Evolutionary conservation across 2,113 vertebrate genomes (phyloP), one percentile per base, ranked within the genome.

Genomic region (Suncus etruscus): DNA sequence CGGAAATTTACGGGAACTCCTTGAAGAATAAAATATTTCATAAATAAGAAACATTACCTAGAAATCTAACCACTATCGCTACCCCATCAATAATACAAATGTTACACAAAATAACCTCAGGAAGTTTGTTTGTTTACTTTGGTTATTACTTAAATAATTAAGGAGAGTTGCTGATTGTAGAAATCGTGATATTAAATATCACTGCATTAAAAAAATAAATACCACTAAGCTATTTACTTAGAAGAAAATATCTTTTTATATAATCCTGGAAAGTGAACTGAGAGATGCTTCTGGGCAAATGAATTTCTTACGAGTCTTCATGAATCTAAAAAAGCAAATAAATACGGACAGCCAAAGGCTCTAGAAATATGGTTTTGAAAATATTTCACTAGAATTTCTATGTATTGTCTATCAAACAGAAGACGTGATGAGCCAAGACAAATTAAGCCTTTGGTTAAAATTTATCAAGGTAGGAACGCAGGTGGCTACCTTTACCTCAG

Each of bases 151-250:
- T 15, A 68, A 78, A 91, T 91, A 79, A 94, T 95, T 91, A 83
- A 92, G 79, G 18, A 86, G 5, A 88, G 6, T 8, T 65, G 91
- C 68, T 94, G 24, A 95, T 94, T 92, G 78, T 65, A 77, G 80
- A 96, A 92, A 73, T 89, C 74, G 87, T 88, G 83, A 45, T 89
- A 82, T 51, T 91, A 91, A 83, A 88, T 76, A 32, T 81, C 82
- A 72, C n/a, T 91, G 39, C 47, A 74, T 74, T 91, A 95, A 96
- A 82, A 91, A 93, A 97, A 95, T 47, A 68, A 66, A 90, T 72
- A 89, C 74, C 87, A 92, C 68, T 91, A 16, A 76, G 11, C 75
- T 87, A 32, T 87, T 88, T 91, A 85, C 45, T 92, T 95, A 63
- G 25, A 96, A 95, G 65, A 94, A 96, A 88, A 61, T 91, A 93